Conservation (phyloP, 1,140 invertebrate species). For the Eueides isabella region DNA sequence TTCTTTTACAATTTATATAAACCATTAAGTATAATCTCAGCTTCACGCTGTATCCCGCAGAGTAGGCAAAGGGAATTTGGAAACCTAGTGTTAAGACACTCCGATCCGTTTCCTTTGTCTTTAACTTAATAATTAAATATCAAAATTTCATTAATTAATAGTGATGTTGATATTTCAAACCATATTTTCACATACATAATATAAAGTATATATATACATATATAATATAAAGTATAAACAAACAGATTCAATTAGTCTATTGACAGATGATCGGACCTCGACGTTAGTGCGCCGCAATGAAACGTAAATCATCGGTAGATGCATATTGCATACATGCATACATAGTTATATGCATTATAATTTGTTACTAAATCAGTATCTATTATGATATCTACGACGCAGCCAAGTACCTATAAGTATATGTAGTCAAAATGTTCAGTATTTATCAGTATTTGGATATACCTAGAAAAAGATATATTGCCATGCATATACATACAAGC, state of each 20-base stretch:
- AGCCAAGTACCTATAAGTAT: background rate
- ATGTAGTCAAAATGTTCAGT: no score
- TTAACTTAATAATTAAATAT: background rate
- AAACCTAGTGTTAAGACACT: no score
- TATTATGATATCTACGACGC: background rate
- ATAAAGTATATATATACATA: background rate
- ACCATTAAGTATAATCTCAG: no score
- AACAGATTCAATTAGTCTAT: constrained; percentile 1
- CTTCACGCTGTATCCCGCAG: no score
- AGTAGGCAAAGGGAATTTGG: no score
- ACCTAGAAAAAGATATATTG: no score
- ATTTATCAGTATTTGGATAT: no score
- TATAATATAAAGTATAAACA: background rate
- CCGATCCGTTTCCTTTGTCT: no score
- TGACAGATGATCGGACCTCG: background rate
- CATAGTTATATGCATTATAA: background rate
- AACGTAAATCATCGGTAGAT: background rate
- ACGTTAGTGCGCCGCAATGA: background rate
- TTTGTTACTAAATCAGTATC: background rate
- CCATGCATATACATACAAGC: no score
- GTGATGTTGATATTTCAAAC: background rate
- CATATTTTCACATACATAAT: background rate
- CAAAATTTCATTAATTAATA: background rate
- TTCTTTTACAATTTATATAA: no score
- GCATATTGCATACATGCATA: background rate